Evolutionary conservation across 2,797 vertebrate genomes (phyloP).

Genomic region (Tragopan temminckii): DNA sequence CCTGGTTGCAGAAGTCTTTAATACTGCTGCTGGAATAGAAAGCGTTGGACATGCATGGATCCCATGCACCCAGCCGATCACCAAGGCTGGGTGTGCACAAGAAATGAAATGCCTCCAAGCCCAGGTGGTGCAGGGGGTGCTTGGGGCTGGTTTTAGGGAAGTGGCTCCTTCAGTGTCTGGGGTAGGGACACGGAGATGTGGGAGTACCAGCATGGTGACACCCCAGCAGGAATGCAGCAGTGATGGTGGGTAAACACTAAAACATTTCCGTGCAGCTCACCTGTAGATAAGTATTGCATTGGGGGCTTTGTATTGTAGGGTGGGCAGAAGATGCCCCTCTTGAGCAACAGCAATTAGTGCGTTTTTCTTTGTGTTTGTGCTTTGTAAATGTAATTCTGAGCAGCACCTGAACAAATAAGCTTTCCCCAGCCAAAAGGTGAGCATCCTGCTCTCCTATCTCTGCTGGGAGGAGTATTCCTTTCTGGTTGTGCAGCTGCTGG

Average conservation of each 20-base stretch:
- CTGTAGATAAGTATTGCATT: accelerated
- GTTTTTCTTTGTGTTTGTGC: constrained; percentile 30
- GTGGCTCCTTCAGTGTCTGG: not conserved
- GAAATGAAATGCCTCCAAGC: accelerated
- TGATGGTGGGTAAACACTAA: not conserved
- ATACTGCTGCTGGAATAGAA: not conserved
- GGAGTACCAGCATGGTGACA: not conserved
- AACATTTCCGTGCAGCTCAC: not conserved
- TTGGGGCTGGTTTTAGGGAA: not conserved
- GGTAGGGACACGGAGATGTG: not conserved
- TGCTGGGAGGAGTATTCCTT: constrained; percentile 34
- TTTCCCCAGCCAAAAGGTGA: not conserved
- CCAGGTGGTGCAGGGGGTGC: accelerated
- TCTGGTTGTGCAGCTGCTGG: constrained; percentile 39
- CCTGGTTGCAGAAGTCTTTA: not conserved
- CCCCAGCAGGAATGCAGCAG: not conserved
- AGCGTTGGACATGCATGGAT: accelerated
- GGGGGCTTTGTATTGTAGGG: not conserved
- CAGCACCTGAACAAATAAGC: constrained; percentile 40
- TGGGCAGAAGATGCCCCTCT: constrained; percentile 31
- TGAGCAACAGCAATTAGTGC: constrained; percentile 59
- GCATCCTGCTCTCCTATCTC: constrained; percentile 4
- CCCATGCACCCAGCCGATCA: accelerated
- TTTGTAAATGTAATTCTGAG: constrained; percentile 24
- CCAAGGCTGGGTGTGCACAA: not conserved